A percentile compares a stretch with the other conserved stretches of the same genome.
Evolutionary conservation across 2,888 invertebrate genomes (phyloP).

Genomic region (Drosophila pseudotakahashii): DNA sequence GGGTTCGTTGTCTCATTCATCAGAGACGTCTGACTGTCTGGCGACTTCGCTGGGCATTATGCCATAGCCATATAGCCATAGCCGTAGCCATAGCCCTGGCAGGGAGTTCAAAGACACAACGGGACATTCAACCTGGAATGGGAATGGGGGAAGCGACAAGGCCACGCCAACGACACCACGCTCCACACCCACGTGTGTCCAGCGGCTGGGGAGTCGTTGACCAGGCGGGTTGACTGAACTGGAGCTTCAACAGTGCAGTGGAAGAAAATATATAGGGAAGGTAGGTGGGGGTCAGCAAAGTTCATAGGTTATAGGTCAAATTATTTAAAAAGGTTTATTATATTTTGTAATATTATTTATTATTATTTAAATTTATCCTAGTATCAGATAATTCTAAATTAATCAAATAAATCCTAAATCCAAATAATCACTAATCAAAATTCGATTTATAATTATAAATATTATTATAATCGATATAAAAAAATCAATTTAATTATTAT

Average conservation of each 20-base stretch:
- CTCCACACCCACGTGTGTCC: slow-evolving; percentile 67
- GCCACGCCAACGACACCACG: slow-evolving; percentile 57
- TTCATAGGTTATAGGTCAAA: not conserved
- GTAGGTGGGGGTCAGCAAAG: no score
- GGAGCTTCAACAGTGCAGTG: slow-evolving; percentile 23
- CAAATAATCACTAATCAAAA: no score
- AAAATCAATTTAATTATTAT: no score
- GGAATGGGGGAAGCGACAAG: slow-evolving; percentile 58
- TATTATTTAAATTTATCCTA: no score
- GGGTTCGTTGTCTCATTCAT: slow-evolving; percentile 78
- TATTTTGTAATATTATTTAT: no score
- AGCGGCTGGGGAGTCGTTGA: slow-evolving; percentile 58
- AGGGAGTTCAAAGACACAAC: slow-evolving; percentile 74
- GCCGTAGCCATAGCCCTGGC: slow-evolving; percentile 42
- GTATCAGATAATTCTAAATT: no score
- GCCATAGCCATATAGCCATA: slow-evolving; percentile 53
- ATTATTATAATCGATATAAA: no score
- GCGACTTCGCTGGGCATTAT: slow-evolving; percentile 66
- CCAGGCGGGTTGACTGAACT: slow-evolving; percentile 71
- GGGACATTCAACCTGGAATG: slow-evolving; percentile 72
- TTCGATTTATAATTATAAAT: no score
- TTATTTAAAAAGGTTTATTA: not conserved
- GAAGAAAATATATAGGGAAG: not conserved
- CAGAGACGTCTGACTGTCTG: slow-evolving; percentile 76
- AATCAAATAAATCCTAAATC: no score